These are phyloP conservation scores for Gallinago nigripennis DNA, from an alignment of 2,797 vertebrate species.

Conservation along the genomic window DNA sequence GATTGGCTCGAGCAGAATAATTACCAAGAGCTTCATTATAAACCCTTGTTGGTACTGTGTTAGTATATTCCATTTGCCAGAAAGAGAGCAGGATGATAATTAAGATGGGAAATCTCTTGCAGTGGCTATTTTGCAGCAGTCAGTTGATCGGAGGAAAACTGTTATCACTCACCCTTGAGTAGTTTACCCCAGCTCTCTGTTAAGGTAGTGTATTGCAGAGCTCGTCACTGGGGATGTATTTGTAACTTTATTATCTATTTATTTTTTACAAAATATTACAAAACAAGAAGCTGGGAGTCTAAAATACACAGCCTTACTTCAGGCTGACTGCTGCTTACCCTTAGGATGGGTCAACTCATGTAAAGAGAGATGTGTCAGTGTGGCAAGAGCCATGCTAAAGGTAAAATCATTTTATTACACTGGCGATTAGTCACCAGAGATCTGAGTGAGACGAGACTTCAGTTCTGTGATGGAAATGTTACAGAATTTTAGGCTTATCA, in stretches of 20 bases:
- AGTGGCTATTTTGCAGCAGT: not conserved
- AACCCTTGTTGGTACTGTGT: not conserved
- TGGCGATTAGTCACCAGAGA: not conserved
- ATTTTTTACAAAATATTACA: not conserved
- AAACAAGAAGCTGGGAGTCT: not conserved
- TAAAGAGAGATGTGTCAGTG: not conserved
- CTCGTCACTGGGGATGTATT: not conserved
- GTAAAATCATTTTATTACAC: not conserved
- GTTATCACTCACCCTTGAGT: not conserved
- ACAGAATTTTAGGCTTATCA: not conserved
- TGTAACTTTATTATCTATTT: not conserved
- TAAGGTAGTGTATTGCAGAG: not conserved
- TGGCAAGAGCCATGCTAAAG: not conserved
- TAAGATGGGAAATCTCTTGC: not conserved
- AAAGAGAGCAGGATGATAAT: conserved; percentile 6
- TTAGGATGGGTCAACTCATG: not conserved
- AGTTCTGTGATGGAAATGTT: not conserved
- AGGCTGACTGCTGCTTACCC: not conserved
- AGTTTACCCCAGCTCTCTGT: not conserved
- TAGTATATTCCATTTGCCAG: conserved; percentile 29
- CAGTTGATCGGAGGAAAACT: not conserved
- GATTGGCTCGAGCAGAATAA: conserved; percentile 41
- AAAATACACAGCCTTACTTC: not conserved
- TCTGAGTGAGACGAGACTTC: not conserved
- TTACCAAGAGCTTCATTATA: conserved; percentile 44